Evolutionary conservation across 2,888 invertebrate genomes (phyloP).

Genomic region (Macroteleia sp.): DNA sequence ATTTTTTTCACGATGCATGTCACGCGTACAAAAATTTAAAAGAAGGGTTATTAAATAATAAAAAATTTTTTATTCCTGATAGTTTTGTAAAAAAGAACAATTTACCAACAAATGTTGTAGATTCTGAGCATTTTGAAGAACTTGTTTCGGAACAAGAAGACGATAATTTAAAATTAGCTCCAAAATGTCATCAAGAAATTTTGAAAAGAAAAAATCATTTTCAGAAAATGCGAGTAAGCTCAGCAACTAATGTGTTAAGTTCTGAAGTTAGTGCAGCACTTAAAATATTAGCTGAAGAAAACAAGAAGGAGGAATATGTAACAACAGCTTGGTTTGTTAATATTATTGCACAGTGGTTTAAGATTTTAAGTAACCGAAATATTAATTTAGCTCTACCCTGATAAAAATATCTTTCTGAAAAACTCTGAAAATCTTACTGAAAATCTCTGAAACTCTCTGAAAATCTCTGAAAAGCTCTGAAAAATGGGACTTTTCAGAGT

Average conservation of each 20-base stretch:
- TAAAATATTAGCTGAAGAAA: constrained; percentile 4
- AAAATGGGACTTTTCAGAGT: no score
- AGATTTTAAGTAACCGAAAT: neutral
- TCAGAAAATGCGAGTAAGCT: constrained; percentile 9
- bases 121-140: constrained; percentile 53
- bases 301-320: constrained; percentile 1
- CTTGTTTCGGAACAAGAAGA: constrained; percentile 1
- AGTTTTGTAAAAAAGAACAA: constrained; percentile 33
- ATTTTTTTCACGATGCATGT: constrained; percentile 15
- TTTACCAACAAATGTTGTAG: constrained; percentile 56
- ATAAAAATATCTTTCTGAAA: no score
- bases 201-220: constrained; percentile 2
- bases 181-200: neutral
- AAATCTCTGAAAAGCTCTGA: no score
- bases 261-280: constrained; percentile 1
- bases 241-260: constrained; percentile 5
- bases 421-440: no score
- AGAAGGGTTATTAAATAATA: neutral
- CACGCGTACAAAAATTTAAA: constrained; percentile 13
- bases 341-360: constrained; percentile 11
- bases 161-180: constrained; percentile 1
- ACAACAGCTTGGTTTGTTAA: constrained; percentile 13
- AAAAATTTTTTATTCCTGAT: neutral
- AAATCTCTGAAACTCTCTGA: no score
- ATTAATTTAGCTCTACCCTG: no score